Evolutionary conservation across 2,888 invertebrate genomes (phyloP).

Genomic region (Andrena haemorrhoa): DNA sequence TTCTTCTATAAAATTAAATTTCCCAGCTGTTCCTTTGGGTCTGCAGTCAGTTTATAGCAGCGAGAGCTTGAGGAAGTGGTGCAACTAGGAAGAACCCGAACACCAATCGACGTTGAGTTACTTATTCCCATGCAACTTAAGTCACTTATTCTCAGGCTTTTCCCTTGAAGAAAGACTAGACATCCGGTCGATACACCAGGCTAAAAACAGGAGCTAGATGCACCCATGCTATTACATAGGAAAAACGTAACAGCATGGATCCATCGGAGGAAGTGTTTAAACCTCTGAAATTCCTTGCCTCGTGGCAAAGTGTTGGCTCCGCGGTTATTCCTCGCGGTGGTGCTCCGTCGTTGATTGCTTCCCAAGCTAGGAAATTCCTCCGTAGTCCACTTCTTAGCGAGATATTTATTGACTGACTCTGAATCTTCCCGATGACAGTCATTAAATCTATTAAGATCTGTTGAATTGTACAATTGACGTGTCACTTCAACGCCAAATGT

Average conservation of each 20-base stretch:
- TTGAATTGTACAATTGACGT: not conserved
- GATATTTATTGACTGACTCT: not conserved
- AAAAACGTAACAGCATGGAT: not conserved
- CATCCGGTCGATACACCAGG: constrained; percentile 52
- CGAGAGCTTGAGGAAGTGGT: too few relatives aligned
- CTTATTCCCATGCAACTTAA: not conserved
- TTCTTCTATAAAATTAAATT: too few relatives aligned
- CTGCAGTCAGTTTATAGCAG: too few relatives aligned
- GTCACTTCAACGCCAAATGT: too few relatives aligned
- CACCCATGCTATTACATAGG: not conserved
- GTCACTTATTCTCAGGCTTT: constrained; percentile 4
- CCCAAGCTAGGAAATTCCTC: constrained; percentile 31
- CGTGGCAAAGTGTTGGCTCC: not conserved
- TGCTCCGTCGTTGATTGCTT: constrained; percentile 12
- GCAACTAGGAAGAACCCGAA: not conserved
- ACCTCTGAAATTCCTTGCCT: constrained; percentile 14
- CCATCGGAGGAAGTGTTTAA: constrained; percentile 31
- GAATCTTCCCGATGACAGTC: not conserved
- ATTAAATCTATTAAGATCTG: constrained; percentile 8
- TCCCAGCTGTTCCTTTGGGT: too few relatives aligned
- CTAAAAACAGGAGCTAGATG: constrained; percentile 28
- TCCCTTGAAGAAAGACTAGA: constrained; percentile 23
- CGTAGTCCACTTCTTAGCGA: not conserved
- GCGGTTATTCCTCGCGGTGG: constrained; percentile 15
- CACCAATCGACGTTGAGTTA: not conserved